phyloP scores from a whole-genome alignment of 1,140 invertebrate species.

The Bicyclus anynana region DNA sequence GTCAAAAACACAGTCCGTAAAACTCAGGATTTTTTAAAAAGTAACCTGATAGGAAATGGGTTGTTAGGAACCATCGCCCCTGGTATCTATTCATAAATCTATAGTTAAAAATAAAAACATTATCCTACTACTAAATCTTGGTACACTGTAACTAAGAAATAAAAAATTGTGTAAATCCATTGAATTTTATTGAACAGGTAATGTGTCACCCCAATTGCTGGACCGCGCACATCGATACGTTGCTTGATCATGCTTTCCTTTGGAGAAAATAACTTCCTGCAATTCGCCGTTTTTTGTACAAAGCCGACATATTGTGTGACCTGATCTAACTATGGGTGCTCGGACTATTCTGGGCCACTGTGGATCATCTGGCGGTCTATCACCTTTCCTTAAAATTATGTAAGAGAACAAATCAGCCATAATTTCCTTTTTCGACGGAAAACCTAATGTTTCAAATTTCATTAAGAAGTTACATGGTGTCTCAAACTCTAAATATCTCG shows the following conservation, averaged over 20 bases:
- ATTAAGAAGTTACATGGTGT: conserved; percentile 89
- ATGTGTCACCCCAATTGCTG: conserved; percentile 85
- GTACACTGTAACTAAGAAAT: too few species aligned
- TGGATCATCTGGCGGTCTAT: conserved; percentile 63
- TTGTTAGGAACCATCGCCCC: too few species aligned
- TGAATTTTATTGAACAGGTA: conserved; percentile 78
- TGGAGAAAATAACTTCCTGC: conserved; percentile 87
- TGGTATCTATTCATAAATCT: too few species aligned
- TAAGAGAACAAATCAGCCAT: conserved; percentile 83
- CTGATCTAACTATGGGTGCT: conserved; percentile 80
- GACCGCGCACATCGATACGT: conserved; percentile 83
- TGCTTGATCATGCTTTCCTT: conserved; percentile 82
- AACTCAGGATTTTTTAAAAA: too few species aligned
- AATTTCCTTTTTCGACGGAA: conserved; percentile 60
- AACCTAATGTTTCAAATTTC: conserved; percentile 79
- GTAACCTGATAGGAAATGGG: too few species aligned
- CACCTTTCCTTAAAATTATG: conserved; percentile 88
- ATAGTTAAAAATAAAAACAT: too few species aligned
- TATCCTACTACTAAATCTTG: too few species aligned
- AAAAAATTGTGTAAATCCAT: conserved; percentile 18
- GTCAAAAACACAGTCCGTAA: too few species aligned
- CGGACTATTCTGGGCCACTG: conserved; percentile 89
- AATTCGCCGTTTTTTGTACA: conserved; percentile 87
- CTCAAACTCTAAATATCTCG: conserved; percentile 79
- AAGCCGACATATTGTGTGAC: conserved; percentile 86